Conservation (phyloP, 2,888 invertebrate genomes). For the Plagiodera versicolora region DNA sequence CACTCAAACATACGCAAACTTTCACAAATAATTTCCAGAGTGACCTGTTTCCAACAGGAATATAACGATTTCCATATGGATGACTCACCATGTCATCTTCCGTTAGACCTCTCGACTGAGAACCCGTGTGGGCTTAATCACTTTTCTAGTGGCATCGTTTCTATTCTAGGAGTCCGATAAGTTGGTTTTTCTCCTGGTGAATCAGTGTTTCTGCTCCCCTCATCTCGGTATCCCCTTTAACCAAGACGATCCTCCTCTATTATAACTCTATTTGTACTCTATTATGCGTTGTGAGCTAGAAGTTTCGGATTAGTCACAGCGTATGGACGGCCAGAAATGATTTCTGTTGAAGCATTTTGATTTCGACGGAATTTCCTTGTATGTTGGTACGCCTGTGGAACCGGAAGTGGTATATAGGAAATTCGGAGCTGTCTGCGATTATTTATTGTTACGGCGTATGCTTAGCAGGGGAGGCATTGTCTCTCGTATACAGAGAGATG, state of each 20-base stretch:
- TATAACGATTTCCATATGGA: conserved; percentile 5
- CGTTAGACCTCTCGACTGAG: conserved; percentile 7
- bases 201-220: conserved; percentile 12
- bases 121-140: conserved; percentile 11
- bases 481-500: conserved; percentile 29
- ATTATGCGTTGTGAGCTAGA: neutral
- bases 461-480: conserved; percentile 43
- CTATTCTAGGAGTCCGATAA: conserved; percentile 4
- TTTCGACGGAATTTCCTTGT: too few species aligned
- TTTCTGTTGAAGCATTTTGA: too few species aligned
- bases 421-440: conserved; percentile 48
- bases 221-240: neutral
- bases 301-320: neutral
- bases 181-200: conserved; percentile 11
- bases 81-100: conserved; percentile 10
- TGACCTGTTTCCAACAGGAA: conserved; percentile 2
- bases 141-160: conserved; percentile 10
- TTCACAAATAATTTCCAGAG: neutral
- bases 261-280: neutral
- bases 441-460: conserved; percentile 51
- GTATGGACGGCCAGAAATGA: neutral
- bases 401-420: conserved; percentile 41
- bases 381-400: neutral
- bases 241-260: too few species aligned
- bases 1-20: neutral